These are phyloP conservation scores for Eupeodes latifasciatus DNA, from an alignment of 2,888 invertebrate species.

Conservation along the genomic window DNA sequence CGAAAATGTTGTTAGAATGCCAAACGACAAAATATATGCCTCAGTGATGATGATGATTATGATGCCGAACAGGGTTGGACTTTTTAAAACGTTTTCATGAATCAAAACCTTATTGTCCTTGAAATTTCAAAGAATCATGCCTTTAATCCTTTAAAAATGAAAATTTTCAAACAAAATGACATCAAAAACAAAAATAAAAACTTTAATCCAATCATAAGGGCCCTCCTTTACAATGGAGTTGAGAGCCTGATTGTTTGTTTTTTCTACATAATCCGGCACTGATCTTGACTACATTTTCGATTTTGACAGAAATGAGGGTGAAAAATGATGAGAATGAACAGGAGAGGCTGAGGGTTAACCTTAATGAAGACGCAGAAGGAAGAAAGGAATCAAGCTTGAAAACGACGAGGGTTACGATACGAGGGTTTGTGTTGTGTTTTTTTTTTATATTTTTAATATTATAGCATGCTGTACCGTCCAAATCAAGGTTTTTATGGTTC, in stretches of 20 bases:
- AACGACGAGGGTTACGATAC: conserved; percentile 5
- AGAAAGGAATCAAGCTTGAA: conserved; percentile 13
- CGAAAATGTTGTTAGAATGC: conserved; percentile 53
- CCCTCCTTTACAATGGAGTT: background rate
- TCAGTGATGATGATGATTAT: background rate
- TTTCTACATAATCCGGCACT: background rate
- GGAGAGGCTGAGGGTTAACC: conserved; percentile 49
- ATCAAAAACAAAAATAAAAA: too few relatives aligned
- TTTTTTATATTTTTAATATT: conserved; percentile 5
- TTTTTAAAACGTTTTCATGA: too few relatives aligned
- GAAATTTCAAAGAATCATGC: background rate
- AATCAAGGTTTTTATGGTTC: conserved; percentile 24
- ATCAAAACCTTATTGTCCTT: background rate
- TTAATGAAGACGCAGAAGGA: conserved; percentile 62
- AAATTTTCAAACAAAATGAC: too few relatives aligned
- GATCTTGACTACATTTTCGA: background rate
- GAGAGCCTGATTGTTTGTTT: background rate
- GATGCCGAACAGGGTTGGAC: background rate
- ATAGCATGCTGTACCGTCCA: conserved; percentile 5
- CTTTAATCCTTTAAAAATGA: too few relatives aligned
- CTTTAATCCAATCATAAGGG: background rate
- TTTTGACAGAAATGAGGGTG: conserved; percentile 12
- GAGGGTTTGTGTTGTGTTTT: conserved; percentile 13
- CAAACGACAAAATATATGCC: conserved; percentile 20
- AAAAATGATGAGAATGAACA: conserved; percentile 15